phyloP scores from a whole-genome alignment of 2,888 invertebrate species.

The Argyresthia albistria region DNA sequence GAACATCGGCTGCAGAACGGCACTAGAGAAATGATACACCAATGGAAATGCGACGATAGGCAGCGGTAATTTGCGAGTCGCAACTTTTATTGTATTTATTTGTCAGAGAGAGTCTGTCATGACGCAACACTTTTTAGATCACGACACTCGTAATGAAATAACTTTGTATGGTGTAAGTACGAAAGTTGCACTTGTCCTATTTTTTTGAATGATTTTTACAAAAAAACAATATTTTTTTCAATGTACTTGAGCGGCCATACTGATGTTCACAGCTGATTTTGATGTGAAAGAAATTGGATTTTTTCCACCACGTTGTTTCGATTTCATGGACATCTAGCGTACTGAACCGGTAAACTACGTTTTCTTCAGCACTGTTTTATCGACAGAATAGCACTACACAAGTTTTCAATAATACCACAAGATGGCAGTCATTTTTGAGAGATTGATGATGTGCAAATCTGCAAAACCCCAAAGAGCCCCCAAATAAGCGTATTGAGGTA shows the following conservation, averaged over 20 bases:
- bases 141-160: constrained; percentile 39
- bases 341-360: constrained; percentile 9
- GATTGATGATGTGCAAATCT: no score
- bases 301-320: constrained; percentile 63
- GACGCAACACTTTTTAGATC: constrained; percentile 70
- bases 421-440: background rate
- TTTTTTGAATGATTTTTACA: constrained; percentile 49
- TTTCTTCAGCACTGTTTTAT: constrained; percentile 28
- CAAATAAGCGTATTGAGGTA: no score
- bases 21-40: constrained; percentile 32
- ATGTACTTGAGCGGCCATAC: constrained; percentile 64
- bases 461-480: no score
- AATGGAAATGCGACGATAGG: constrained; percentile 38
- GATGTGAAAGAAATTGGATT: constrained; percentile 56
- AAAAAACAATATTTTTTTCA: constrained; percentile 55
- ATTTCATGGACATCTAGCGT: constrained; percentile 34
- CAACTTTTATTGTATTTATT: constrained; percentile 68
- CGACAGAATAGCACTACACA: constrained; percentile 8
- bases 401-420: background rate
- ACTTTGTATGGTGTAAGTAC: constrained; percentile 43
- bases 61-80: constrained; percentile 35
- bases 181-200: constrained; percentile 54
- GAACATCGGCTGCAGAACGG: constrained; percentile 45
- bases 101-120: constrained; percentile 71
- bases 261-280: constrained; percentile 73